These are phyloP conservation scores for Asobara japonica DNA, from an alignment of 1,140 invertebrate species.

Conservation along the genomic window DNA sequence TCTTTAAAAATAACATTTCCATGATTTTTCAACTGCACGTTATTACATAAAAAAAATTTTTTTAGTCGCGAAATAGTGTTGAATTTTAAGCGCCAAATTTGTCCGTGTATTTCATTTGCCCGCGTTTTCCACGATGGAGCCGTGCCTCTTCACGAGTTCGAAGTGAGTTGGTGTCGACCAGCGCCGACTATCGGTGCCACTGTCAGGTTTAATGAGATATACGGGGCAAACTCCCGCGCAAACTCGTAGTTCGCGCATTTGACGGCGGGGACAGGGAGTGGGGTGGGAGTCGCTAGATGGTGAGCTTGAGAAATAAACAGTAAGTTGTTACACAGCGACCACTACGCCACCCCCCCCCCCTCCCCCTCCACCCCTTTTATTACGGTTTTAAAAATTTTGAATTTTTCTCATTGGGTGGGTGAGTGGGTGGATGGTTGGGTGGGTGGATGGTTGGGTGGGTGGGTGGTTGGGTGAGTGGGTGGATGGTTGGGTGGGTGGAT, in stretches of 20 bases:
- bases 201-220: slow-evolving; percentile 21
- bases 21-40: background rate
- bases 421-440: too few relatives aligned
- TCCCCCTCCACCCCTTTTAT: too few relatives aligned
- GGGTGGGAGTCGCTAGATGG: background rate
- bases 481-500: too few relatives aligned
- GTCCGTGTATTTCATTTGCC: slow-evolving; percentile 7
- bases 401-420: too few relatives aligned
- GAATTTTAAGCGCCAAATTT: background rate
- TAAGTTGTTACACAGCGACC: too few relatives aligned
- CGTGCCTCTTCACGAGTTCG: slow-evolving; percentile 20
- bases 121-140: slow-evolving; percentile 41
- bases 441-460: too few relatives aligned
- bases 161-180: slow-evolving; percentile 44
- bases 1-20: slow-evolving; percentile 60
- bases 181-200: slow-evolving; percentile 60
- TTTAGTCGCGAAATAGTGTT: background rate
- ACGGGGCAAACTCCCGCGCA: slow-evolving; percentile 22
- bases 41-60: slow-evolving; percentile 20
- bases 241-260: slow-evolving; percentile 12
- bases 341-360: too few relatives aligned
- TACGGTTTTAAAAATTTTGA: too few relatives aligned
- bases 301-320: background rate
- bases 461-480: too few relatives aligned
- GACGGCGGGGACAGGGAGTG: background rate